Evolutionary conservation across 1,140 invertebrate species (phyloP), one percentile per base, ranked within the genome.

Genomic region (Dermatophagoides farinae): DNA sequence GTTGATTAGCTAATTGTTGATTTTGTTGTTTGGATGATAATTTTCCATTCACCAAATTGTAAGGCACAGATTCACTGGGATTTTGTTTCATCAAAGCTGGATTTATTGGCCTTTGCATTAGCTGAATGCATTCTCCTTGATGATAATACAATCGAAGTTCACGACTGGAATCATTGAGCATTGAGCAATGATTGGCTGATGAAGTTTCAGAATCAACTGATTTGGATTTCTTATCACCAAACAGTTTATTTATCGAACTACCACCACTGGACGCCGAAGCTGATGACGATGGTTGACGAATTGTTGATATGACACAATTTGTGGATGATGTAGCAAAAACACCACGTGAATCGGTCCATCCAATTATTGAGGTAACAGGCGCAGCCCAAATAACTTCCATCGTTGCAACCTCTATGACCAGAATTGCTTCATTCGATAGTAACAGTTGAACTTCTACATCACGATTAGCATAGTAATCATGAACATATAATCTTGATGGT

Each of bases 341-440:
- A 23, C 53, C 53, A 18, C 25, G 11, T 4, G 53, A 55, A 25
- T 55, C 53, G 12, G 60, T 63, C 63, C 63, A 64, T n/a, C 63
- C 63, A 39, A 64, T 41, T 11, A 64, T 64, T 20, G 63, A 46
- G 6, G 38, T 51, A 62, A 63, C 57, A 8, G 63, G 63, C 18
- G 37, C 39, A n/a, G 43, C 63, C 44, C 53, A 64, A 12, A 64
- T 31, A 10, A 51, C 37, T 52, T 64, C 62, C 40, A 47, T 51
- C 9, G 39, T 39, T 11, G 43, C 14, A 22, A 54, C 53, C 25
- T 65, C 65, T 54, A 61, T 51, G 9, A 58, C 64, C 9, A 64
- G 37, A 51, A 62, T 41, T 11, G 38, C 54, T 23, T 64, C 80
- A 68, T 55, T 55, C 23, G 53, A 38, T 16, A 55, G 39, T 4